These are phyloP conservation scores for Hydrozoanthus gracilis DNA, from an alignment of 92 coral and sea anemone species.

Conservation along the genomic window DNA sequence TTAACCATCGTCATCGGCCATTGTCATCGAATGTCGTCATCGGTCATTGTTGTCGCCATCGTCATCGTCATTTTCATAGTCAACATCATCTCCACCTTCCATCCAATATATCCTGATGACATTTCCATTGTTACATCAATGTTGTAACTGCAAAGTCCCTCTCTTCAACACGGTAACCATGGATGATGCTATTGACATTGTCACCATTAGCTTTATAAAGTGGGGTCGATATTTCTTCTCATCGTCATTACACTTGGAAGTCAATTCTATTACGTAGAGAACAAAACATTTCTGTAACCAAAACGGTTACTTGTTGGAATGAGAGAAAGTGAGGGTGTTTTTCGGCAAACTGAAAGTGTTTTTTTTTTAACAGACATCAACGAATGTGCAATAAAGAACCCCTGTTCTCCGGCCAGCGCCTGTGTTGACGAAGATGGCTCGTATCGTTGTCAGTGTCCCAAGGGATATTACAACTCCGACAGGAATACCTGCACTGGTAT, in stretches of 20 bases:
- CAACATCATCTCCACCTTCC: background rate
- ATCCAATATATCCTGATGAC: background rate
- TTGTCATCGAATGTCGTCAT: background rate
- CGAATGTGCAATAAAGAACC: conserved; percentile 20
- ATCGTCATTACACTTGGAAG: background rate
- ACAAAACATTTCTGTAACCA: background rate
- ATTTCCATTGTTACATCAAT: background rate
- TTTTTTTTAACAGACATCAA: conserved; percentile 29
- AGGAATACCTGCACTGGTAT: conserved; percentile 24
- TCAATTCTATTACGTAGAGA: background rate
- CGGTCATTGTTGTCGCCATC: background rate
- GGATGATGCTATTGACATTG: too few species aligned
- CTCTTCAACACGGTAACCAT: too few species aligned
- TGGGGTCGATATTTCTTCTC: background rate
- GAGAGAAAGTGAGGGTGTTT: background rate
- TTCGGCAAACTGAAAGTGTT: background rate
- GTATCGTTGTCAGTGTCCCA: conserved; percentile 25
- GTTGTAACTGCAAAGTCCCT: too few species aligned
- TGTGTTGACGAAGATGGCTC: conserved; percentile 17
- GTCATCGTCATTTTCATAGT: background rate
- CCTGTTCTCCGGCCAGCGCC: conserved; percentile 27
- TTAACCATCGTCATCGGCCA: background rate
- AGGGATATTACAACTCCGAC: conserved; percentile 29
- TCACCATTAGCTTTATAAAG: background rate
- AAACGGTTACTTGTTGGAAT: background rate